Base-by-base conservation (phyloP, 92 coral and sea anemone species). In the Heliopora coerulea region DNA sequence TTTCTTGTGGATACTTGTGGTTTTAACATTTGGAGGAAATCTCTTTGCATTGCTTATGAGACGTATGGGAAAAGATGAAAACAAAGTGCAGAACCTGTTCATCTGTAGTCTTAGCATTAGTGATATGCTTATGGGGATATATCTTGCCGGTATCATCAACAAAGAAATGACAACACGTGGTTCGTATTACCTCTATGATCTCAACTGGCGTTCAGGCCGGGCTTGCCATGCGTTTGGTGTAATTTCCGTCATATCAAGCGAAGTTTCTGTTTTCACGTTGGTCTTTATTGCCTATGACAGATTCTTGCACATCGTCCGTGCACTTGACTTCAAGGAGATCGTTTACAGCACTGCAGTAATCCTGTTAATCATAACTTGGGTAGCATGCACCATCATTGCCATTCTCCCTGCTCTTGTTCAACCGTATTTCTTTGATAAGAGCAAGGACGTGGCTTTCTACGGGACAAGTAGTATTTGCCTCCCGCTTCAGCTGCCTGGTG, bases 231-330 rank as follows among this genome's bases (percentile, higher is more conserved):
- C 31, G 31, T 61, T 61, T 27, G 67, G 67, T 61, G 24, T 31
- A 1, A 61, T 61, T 31, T 61, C 67, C 67, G 41, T 61, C 39
- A 27, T 61, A 31, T 61, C 67, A 61, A 61, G 67, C 41, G 67
- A 61, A 28, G 67, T 61, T 25, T 61, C 67, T 1, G 67, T 61
- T 25, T 28, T 61, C 9, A 61, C 67, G 21, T 41, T 61, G 18
- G 67, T 61, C 8, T 61, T 61, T 42, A 61, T 61, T 61, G 67
- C 67, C 24, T 31, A 61, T 42, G 67, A 61, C 41, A 61, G 67
- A 61, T 61, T 61, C 67, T 30, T 61, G 48, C 67, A 61, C 24
- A 61, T 61, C 44, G 67, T 61, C 31, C 67, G 15, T 42, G 67
- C 67, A 18, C 0, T 61, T 25, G 67, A 61, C 19, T 61, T 61